Evolutionary conservation across 1,140 invertebrate species (phyloP).

Genomic region (Cyphomyrmex costatus): DNA sequence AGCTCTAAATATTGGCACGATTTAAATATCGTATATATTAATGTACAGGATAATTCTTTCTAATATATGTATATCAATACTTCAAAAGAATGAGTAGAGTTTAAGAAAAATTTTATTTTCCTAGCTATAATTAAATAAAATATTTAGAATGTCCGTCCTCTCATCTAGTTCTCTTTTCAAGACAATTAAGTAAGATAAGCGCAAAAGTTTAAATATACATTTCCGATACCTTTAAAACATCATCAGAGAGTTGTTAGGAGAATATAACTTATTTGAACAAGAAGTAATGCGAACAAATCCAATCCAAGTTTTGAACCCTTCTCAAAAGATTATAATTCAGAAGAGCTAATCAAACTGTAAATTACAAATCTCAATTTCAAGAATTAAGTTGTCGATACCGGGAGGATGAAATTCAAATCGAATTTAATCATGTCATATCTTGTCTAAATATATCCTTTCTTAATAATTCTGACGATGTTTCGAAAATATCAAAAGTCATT

Average conservation of each 20-base stretch:
- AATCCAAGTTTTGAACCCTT: conserved; percentile 3
- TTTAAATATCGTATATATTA: conserved; percentile 9
- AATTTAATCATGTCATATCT: conserved; percentile 3
- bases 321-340: conserved; percentile 12
- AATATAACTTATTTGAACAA: conserved; percentile 9
- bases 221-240: not conserved
- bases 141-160: not conserved
- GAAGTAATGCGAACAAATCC: not conserved
- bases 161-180: not conserved
- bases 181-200: not conserved
- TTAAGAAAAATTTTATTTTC: not conserved
- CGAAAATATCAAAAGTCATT: not conserved
- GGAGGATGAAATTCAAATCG: not conserved
- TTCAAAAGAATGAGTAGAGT: not conserved
- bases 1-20: conserved; percentile 28
- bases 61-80: not conserved
- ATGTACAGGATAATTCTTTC: not conserved
- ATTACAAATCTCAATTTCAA: conserved; percentile 18
- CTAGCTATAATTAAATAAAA: not conserved
- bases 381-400: conserved; percentile 3
- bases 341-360: conserved; percentile 12
- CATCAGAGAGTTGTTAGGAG: not conserved
- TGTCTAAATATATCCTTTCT: not conserved
- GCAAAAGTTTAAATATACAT: not conserved
- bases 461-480: not conserved